A percentile compares a stretch with the other conserved stretches of the same genome.
phyloP scores from a whole-genome alignment of 2,113 vertebrate species.

The Chiloscyllium plagiosum region DNA sequence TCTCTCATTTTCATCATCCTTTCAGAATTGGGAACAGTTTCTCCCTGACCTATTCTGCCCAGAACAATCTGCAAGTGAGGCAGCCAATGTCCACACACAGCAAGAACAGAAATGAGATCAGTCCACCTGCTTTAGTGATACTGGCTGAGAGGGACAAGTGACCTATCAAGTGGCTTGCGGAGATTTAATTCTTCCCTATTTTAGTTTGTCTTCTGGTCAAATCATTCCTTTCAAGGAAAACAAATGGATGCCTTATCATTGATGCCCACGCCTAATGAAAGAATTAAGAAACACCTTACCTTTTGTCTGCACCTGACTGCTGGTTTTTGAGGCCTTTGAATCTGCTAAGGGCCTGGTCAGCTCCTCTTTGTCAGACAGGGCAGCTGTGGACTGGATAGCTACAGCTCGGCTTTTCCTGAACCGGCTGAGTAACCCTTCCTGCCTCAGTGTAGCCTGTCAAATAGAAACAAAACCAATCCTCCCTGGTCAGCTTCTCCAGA shows the following conservation, averaged over 20 bases:
- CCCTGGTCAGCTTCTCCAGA: constrained; percentile 29
- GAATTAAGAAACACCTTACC: not conserved
- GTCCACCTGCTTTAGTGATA: not conserved
- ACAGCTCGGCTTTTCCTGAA: constrained; percentile 49
- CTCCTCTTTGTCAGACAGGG: constrained; percentile 3
- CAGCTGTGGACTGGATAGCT: not conserved
- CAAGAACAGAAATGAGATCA: not conserved
- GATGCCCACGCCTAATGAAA: no score
- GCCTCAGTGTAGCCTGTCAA: constrained; percentile 52
- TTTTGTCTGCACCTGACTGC: not conserved
- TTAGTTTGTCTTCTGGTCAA: not conserved
- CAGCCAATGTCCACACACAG: not conserved
- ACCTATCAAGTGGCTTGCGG: not conserved
- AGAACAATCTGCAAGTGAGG: not conserved
- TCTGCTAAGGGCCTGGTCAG: not conserved
- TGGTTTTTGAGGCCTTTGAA: not conserved
- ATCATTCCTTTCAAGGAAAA: no score
- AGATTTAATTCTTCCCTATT: not conserved
- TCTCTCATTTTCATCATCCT: no score
- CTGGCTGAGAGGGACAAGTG: not conserved
- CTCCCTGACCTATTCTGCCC: no score
- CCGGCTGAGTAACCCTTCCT: constrained; percentile 53
- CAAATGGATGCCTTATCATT: no score
- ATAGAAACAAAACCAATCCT: constrained; percentile 33
- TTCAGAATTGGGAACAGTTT: no score